A percentile compares a stretch with the other conserved stretches of the same genome.
These are phyloP conservation scores for Eueremaeus valkanovi DNA, from an alignment of 2,888 invertebrate species.

Conservation along the genomic window DNA sequence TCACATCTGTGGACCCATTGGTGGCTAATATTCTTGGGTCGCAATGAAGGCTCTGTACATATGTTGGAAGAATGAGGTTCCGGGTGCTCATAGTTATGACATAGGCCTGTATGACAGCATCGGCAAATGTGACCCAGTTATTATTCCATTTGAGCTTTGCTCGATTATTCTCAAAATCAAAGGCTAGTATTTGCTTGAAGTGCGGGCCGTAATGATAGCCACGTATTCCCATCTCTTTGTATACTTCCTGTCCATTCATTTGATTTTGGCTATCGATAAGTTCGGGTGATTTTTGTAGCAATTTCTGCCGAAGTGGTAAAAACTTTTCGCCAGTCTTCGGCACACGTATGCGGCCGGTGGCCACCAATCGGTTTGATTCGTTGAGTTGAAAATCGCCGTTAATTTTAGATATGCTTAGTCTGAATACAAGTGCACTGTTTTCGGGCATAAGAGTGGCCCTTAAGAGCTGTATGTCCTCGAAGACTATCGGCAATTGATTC, in stretches of 20 bases:
- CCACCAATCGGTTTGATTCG: slow-evolving; percentile 51
- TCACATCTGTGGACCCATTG: background rate
- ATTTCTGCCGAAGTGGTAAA: background rate
- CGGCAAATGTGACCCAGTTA: slow-evolving; percentile 92
- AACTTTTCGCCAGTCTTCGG: slow-evolving; percentile 50
- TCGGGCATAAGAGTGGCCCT: slow-evolving; percentile 88
- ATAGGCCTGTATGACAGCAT: slow-evolving; percentile 82
- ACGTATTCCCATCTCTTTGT: slow-evolving; percentile 77
- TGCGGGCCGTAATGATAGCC: slow-evolving; percentile 78
- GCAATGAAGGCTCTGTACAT: slow-evolving; percentile 48
- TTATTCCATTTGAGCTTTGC: slow-evolving; percentile 64
- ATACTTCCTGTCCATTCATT: slow-evolving; percentile 61
- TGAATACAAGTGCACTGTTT: slow-evolving; percentile 64
- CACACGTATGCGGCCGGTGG: slow-evolving; percentile 50
- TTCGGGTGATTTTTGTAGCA: slow-evolving; percentile 36
- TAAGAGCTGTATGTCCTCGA: slow-evolving; percentile 61
- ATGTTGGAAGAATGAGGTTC: slow-evolving; percentile 52
- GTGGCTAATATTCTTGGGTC: slow-evolving; percentile 27
- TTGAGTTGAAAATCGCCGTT: slow-evolving; percentile 54
- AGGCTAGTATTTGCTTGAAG: slow-evolving; percentile 71
- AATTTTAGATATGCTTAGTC: slow-evolving; percentile 60
- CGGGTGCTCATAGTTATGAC: slow-evolving; percentile 40
- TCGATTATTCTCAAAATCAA: slow-evolving; percentile 63
- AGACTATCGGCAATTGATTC: slow-evolving; percentile 61
- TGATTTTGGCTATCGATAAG: slow-evolving; percentile 49